Evolutionary conservation across 2,113 vertebrate species (phyloP), one percentile per base, ranked within the genome.

Genomic region (Myotis davidii): DNA sequence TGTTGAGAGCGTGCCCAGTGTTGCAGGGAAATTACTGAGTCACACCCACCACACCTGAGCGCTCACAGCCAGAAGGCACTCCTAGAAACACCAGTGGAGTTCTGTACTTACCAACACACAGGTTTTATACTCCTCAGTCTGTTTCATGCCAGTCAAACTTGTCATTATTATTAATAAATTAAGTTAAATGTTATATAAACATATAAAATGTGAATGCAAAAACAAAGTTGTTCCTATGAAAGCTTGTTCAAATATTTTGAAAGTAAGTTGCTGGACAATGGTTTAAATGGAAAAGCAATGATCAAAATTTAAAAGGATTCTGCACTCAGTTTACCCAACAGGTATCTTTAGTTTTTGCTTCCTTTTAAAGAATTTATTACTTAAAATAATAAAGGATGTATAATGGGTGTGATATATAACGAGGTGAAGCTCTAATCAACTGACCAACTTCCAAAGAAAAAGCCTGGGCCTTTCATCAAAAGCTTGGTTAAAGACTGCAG

Each of bases 301-400:
- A 56, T n/a, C 76, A 76, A 96, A 95, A 72, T 54, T 20, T 34
- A 34, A 6, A 92, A 29, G 17, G n/a, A 81, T 32, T 92, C 42
- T 76, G 3, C 8, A 65, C 21, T 89, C 78, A 37, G 34, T 69
- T 89, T 85, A 17, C 27, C 67, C 8, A 39, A 50, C 29, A 79
- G 32, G 9, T 82, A 9, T 96, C 81, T 88, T 74, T 76, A 86
- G 18, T 17, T 91, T 93, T 84, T 93, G 32, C n/a, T 69, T 67
- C 27, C 64, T 74, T 94, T 94, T 64, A 89, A 94, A 89, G 42
- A 86, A 93, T 70, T 87, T 88, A 61, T 61, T 16, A 77, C 29
- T 11, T 10, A 79, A 82, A 95, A 73, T 56, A 73, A 20, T 69
- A 86, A 2, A 37, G 18, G 18, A 3, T 69, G 16, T 32, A 29